A percentile compares a stretch with the other conserved stretches of the same genome.
Conservation (phyloP, 1,140 invertebrate species). For the Elymnias hypermnestra region DNA sequence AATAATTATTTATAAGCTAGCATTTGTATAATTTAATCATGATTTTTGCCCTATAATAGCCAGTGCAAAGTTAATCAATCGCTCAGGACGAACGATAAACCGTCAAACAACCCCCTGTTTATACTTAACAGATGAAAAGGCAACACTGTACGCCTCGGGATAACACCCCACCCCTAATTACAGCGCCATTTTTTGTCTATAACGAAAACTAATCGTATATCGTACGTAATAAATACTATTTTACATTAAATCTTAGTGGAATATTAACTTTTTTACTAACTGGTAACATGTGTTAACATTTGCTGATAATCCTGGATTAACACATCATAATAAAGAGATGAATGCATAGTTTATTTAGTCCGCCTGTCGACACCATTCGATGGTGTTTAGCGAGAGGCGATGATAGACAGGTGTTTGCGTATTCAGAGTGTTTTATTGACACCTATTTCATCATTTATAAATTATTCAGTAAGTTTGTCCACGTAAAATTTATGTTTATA, state of each 20-base stretch:
- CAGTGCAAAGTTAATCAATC: conserved; percentile 68
- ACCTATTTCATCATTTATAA: conserved; percentile 6
- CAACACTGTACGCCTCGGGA: conserved; percentile 71
- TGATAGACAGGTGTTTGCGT: conserved; percentile 54
- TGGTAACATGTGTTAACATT: conserved; percentile 75
- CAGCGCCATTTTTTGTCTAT: conserved; percentile 17
- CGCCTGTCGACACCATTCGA: conserved; percentile 62
- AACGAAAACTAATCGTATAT: conserved; percentile 33
- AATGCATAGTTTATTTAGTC: conserved; percentile 66
- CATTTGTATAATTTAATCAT: conserved; percentile 26
- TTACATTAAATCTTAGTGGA: conserved; percentile 12
- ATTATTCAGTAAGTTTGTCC: background rate
- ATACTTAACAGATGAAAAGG: conserved; percentile 74
- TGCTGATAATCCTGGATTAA: conserved; percentile 74
- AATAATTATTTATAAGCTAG: conserved; percentile 2
- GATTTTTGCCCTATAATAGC: conserved; percentile 37
- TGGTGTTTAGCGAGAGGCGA: conserved; percentile 39
- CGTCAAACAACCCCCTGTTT: conserved; percentile 69
- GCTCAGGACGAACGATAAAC: conserved; percentile 59
- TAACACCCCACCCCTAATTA: conserved; percentile 73
- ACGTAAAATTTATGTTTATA: too few species aligned
- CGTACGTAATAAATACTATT: conserved; percentile 27
- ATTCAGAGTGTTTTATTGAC: conserved; percentile 51
- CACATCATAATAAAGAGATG: conserved; percentile 76
- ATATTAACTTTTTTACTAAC: conserved; percentile 61